Evolutionary conservation across 2,113 vertebrate species (phyloP).

Genomic region (Trematomus loennbergii): DNA sequence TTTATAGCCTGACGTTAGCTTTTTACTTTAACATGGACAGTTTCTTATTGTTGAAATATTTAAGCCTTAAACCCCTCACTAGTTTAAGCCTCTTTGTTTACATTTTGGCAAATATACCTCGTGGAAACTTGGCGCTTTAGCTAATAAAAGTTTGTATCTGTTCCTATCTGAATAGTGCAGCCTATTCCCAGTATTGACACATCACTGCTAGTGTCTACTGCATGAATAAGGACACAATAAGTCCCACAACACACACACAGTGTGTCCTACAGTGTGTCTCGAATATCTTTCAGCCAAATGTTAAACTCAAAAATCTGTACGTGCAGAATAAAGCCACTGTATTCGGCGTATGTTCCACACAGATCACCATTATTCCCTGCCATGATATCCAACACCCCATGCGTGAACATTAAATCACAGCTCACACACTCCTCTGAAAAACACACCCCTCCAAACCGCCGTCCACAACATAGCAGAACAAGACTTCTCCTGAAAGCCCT

Average conservation of each 20-base stretch:
- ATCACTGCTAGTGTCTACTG: background rate
- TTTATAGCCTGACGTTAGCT: too few relatives aligned
- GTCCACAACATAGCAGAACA: conserved; percentile 44
- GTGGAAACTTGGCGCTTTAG: background rate
- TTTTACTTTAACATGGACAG: too few relatives aligned
- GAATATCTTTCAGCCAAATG: background rate
- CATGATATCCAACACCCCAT: conserved; percentile 11
- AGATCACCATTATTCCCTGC: background rate
- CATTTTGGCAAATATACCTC: too few relatives aligned
- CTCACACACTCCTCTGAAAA: conserved; percentile 40
- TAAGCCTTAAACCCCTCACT: background rate
- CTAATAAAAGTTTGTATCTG: background rate
- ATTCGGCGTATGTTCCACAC: background rate
- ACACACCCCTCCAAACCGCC: conserved; percentile 50
- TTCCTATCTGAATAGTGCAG: background rate
- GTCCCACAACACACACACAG: background rate
- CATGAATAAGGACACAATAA: background rate
- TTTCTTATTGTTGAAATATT: background rate
- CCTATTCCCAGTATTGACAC: background rate
- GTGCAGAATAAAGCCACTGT: background rate
- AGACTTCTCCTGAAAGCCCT: conserved; percentile 57
- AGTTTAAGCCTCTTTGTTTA: too few relatives aligned
- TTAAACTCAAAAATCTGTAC: background rate
- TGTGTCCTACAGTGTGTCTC: background rate
- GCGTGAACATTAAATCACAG: conserved; percentile 51